Base-by-base conservation (phyloP, 2,797 vertebrate species). In the Oreochromis grahami region DNA sequence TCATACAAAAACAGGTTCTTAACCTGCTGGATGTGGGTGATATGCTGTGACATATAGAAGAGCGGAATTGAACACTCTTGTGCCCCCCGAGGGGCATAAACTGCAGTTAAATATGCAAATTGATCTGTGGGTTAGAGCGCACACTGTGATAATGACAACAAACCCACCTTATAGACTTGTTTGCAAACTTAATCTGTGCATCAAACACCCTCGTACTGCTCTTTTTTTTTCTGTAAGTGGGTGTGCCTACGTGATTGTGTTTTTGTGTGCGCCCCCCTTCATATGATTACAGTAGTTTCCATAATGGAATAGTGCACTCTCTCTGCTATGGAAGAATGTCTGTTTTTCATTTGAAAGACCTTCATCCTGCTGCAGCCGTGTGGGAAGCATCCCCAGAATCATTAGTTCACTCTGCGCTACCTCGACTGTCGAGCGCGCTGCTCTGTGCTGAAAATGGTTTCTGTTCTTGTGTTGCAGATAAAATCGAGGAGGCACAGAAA, bases 401-500 rank as follows among this genome's bases (percentile, higher is more conserved):
- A 70, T 93, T 79, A 87, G 82, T 83, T 81, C 41, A 26, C 81
- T 91, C 85, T 85, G 87, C 82, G 11, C 77, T 80, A 84, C 68
- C 79, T 84, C 51, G n/a, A 9, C 81, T 34, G 80, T 76, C 48
- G n/a, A 82, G 74, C 29, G 17, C 45, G 29, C 53, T 19, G 68
- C 76, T 80, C 19, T 15, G 1, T 68, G 51, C 83, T 92, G 21
- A 90, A 89, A 76, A 86, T 50, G 72, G 14, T 81, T 26, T 93
- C 88, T 92, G 87, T 89, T 86, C 86, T 94, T 97, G 80, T 93
- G 79, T 95, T 95, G 7, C 96, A 99, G 99, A 99, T 91, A 99
- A 99, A 97, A 99, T 99, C 84, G 97, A 99, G 96, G 99, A 99
- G 96, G 99, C 98, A 92, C 98, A 99, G 95, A 99, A 99, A 91